Base-by-base conservation (phyloP, 53 echinoderm and acorn worm genomes). In the Holothuria leucospilota region DNA sequence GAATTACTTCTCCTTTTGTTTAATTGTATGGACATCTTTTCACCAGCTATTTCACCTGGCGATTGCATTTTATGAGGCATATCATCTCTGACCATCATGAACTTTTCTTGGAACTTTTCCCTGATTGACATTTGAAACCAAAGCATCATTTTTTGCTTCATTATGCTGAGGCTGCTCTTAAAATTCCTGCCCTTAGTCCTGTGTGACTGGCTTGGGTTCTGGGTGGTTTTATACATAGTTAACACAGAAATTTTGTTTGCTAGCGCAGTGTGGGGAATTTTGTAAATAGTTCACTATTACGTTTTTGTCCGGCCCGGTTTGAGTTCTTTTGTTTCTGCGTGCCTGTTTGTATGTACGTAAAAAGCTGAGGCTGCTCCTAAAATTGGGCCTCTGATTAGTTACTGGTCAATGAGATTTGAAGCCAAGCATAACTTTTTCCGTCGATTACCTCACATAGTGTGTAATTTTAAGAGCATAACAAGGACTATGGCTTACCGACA, bases 391-490 rank as follows among this genome's bases (percentile, higher is more conserved):
- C 77, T 92, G 24, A 78, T 56, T 23, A 62, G 82, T 30, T 82
- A 74, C 26, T 92, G 92, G 89, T 29, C 65, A 9, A 92, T 92
- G 75, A 85, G 92, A 42, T 92, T 92, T 89, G 86, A 92, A 38
- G 92, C 89, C 12, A 89, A 92, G 58, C 92, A 92, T 68, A 92
- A 92, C 41, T 89, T 86, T 28, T 66, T 89, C 20, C 86, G 88
- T 49, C 82, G 62, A 21, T 21, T 92, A 29, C 75, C 92, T 67
- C 82, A 79, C 56, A 60, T 89, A 6, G 69, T 78, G 14, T 68
- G 78, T 16, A 81, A 82, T 30, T 92, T 92, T 63, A 85, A 92
- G 62, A 82, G 88, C 74, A 89, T 92, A 39, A 51, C 61, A 30
- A 80, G 61, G 71, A 78, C 88, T 21, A 69, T 85, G 60, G 88